Evolutionary conservation across 2,888 invertebrate genomes (phyloP).

Genomic region (Pseudococcus viburni): DNA sequence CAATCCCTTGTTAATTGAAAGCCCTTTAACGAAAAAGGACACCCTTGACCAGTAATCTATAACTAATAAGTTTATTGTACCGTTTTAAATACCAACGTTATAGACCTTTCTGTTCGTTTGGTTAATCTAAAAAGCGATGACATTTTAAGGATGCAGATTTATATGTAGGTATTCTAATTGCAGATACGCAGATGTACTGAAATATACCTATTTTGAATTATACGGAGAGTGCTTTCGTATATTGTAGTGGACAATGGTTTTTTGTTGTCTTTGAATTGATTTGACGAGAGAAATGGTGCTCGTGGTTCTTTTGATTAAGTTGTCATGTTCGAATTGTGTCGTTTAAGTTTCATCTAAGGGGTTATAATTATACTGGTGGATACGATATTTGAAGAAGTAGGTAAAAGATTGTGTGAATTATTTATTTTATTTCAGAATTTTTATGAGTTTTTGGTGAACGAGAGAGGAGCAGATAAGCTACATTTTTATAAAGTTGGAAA

Average conservation of each 20-base stretch:
- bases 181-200: not conserved
- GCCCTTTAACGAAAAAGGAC: conserved; percentile 61
- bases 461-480: no score
- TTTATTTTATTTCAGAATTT: no score
- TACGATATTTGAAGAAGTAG: no score
- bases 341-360: no score
- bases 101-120: conserved; percentile 61
- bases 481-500: no score
- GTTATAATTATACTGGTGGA: no score
- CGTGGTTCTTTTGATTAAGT: not conserved
- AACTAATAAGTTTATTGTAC: conserved; percentile 62
- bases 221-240: not conserved
- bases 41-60: conserved; percentile 65
- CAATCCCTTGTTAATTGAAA: conserved; percentile 65
- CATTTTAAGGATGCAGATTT: conserved; percentile 43
- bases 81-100: conserved; percentile 60
- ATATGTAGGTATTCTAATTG: conserved; percentile 16
- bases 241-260: not conserved
- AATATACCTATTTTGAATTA: conserved; percentile 3
- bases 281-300: not conserved
- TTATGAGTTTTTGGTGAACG: no score
- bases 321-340: not conserved
- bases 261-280: not conserved
- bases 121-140: conserved; percentile 53
- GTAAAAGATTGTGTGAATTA: no score